Conservation (phyloP, 1,140 invertebrate species). For the Phymastichus coffea region DNA sequence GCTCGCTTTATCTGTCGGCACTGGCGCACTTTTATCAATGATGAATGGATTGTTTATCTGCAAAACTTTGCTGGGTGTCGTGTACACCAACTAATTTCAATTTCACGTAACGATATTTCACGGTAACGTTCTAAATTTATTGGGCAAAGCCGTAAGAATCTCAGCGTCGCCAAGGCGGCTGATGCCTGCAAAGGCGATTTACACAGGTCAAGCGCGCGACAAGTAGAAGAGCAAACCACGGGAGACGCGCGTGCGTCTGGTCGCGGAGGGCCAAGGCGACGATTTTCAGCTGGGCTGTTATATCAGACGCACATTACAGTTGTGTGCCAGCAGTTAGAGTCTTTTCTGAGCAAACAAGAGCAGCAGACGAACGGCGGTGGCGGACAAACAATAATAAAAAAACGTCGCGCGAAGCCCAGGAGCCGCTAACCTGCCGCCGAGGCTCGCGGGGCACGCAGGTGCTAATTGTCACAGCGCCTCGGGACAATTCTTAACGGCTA, state of each 20-base stretch:
- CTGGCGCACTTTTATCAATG: no score
- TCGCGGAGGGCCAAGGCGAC: conserved; percentile 1
- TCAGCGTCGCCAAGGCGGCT: no score
- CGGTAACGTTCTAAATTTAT: no score
- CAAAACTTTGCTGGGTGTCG: no score
- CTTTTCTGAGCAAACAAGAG: conserved; percentile 32
- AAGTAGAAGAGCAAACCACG: conserved; percentile 21
- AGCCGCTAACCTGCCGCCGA: conserved; percentile 36
- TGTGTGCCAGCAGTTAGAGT: conserved; percentile 15
- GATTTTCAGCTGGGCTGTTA: neutral
- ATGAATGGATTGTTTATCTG: no score
- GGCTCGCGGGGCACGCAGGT: conserved; percentile 28
- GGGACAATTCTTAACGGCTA: conserved; percentile 34
- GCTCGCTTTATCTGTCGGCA: no score
- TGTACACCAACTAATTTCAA: no score
- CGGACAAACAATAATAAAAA: conserved; percentile 16
- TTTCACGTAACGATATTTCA: no score
- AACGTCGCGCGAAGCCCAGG: conserved; percentile 33
- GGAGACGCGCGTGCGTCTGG: neutral
- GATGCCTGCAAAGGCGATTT: no score
- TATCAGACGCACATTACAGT: conserved; percentile 27
- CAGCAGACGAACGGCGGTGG: conserved; percentile 33
- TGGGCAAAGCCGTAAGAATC: no score
- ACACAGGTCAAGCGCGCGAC: neutral
- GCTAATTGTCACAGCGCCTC: conserved; percentile 39